Evolutionary conservation across 2,113 vertebrate species (phyloP).

Genomic region (Hippoglossus stenolepis): DNA sequence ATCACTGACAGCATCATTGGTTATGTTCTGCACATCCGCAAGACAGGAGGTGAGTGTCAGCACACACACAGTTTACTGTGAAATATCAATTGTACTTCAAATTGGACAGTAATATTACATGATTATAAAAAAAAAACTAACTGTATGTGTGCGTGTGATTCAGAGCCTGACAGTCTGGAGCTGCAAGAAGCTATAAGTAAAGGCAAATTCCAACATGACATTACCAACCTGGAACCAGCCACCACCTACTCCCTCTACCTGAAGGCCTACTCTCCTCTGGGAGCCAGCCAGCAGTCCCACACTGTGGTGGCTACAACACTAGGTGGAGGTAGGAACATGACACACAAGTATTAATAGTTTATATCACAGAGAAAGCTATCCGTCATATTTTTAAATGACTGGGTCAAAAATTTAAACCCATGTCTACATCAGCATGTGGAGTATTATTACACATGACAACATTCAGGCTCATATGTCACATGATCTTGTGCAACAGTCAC

Average conservation of each 20-base stretch:
- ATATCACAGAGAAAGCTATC: too few relatives aligned
- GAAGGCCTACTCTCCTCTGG: constrained; percentile 80
- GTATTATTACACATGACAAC: too few relatives aligned
- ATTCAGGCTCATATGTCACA: too few relatives aligned
- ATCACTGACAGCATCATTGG: constrained; percentile 78
- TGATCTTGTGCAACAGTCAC: too few relatives aligned
- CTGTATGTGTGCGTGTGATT: constrained; percentile 19
- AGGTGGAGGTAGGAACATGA: constrained; percentile 73
- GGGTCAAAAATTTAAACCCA: too few relatives aligned
- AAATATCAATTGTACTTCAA: neutral
- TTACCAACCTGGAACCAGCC: constrained; percentile 79
- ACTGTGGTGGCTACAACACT: constrained; percentile 78
- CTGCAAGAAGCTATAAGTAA: constrained; percentile 86
- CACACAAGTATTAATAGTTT: neutral
- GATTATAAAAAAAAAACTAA: neutral
- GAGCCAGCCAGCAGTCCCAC: constrained; percentile 82
- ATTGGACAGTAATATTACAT: neutral
- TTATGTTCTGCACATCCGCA: constrained; percentile 82
- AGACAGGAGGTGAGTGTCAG: constrained; percentile 72
- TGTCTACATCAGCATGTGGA: too few relatives aligned
- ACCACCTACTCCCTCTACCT: constrained; percentile 82
- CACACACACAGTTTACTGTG: neutral
- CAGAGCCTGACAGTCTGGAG: constrained; percentile 81
- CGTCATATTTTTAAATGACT: too few relatives aligned
- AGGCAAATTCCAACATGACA: constrained; percentile 78